Evolutionary conservation across 2,797 vertebrate species (phyloP), one percentile per base, ranked within the genome.

Genomic region (Lithobates pipiens): DNA sequence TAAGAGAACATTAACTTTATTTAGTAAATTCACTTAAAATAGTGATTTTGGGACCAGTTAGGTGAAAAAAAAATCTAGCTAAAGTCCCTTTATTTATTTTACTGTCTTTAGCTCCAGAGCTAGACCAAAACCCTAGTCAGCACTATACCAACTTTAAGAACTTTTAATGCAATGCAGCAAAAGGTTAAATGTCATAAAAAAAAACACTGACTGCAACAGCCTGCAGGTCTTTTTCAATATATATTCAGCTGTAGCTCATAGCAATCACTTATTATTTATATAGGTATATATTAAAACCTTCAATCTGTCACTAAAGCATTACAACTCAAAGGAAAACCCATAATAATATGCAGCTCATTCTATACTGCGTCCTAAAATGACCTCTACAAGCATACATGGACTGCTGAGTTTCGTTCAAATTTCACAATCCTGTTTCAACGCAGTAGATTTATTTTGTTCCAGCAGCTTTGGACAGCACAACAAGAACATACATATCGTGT

Each of bases 221-320:
- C 44, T 72, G 21, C 23, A 8, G 18, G 5, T 54, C 11, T 81
- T 73, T 81, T 7, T 50, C 21, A 39, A 73, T 72, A 80, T 57
- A 81, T 27, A 81, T 61, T 61, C 78, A 34, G 70, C 23, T 69
- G 65, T 3, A 78, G 36, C 36, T 68, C 63, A 70, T 57, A 71
- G 10, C 21, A 71, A 25, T 63, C 50, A 42, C 68, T 73, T 73
- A 11, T 73, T 82, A 73, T 82, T 73, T 82, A 63, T 74, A 44
- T 34, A 29, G 54, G 1, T 34, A 83, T 68, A 83, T 25, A 83
- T 65, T 46, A 82, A 83, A 83, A 25, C 57, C 21, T 65, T 82
- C 25, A 75, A 25, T 83, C 81, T 83, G 61, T 67, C 63, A 34
- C 61, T 50, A n/a, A 34, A 65, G 57, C 54, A 44, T 65, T 46